Conservation (phyloP, 1,140 invertebrate species). For the Brachionus asplanchnoidis region DNA sequence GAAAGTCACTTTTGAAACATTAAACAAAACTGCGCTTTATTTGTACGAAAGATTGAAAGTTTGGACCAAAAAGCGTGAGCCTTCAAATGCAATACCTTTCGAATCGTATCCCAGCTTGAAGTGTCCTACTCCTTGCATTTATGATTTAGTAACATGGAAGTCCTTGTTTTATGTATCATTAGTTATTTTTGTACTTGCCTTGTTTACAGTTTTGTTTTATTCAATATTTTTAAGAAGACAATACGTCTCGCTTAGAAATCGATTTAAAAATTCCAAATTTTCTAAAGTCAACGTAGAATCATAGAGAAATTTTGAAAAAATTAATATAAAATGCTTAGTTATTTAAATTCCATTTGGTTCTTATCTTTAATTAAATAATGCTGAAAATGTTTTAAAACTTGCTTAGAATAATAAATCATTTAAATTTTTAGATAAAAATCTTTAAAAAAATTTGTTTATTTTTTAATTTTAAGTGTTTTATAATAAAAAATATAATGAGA, state of each 20-base stretch:
- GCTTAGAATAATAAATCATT: not conserved
- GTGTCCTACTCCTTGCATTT: slow-evolving; percentile 8
- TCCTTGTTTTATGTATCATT: slow-evolving; percentile 20
- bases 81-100: not conserved
- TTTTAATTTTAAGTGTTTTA: too few relatives aligned
- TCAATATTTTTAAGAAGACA: slow-evolving; percentile 24
- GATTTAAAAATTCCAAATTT: slow-evolving; percentile 28
- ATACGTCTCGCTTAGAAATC: not conserved
- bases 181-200: not conserved
- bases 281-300: not conserved
- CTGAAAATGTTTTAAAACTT: not conserved
- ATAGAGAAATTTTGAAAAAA: not conserved
- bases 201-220: slow-evolving; percentile 13
- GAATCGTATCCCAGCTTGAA: slow-evolving; percentile 21
- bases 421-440: not conserved
- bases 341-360: too few relatives aligned
- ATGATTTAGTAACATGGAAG: slow-evolving; percentile 3
- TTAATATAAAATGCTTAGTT: too few relatives aligned
- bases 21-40: not conserved
- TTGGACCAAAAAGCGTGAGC: not conserved
- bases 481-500: too few relatives aligned
- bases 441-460: not conserved
- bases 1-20: not conserved
- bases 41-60: not conserved
- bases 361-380: too few relatives aligned